Evolutionary conservation across 37 sponge, comb jelly and placozoan species (phyloP), one percentile per base, ranked within the genome.

Genomic region (Mnemiopsis leidyi): DNA sequence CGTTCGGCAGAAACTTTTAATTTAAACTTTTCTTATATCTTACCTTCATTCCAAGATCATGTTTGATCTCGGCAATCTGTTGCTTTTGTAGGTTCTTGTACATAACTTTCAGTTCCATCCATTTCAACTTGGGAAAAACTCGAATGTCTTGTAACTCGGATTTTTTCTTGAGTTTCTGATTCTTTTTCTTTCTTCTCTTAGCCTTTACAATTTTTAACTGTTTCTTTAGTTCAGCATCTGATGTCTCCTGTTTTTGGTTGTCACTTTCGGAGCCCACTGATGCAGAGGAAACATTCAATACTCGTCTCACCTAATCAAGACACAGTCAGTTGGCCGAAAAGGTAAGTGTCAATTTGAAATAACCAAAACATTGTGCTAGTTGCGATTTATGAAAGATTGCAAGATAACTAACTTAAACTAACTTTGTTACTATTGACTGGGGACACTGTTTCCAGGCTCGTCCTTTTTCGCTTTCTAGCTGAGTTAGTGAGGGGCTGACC

Each of bases 61-160:
- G 39, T 85, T 85, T 85, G 29, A 85, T 85, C 7, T 35, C 90
- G n/a, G 61, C 24, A 25, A 85, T 85, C 48, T 85, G 90, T 21
- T 85, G 90, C 30, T 85, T 85, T 61, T 85, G 90, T 39, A 85
- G 24, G 2, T 40, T 38, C 48, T 85, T 85, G 90, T 85, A 85
- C 61, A 85, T 38, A 5, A 40, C 61, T 37, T 85, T 85, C 61
- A 85, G 48, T 39, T 85, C 90, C 32, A 32, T 40, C 90, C 90
- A 85, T 37, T 26, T 13, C 1, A 3, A 3, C 90, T 85, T 85
- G 25, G 90, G 90, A 61, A 85, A 85, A 18, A 85, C 90, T 40
- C 90, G 23, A 37, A 85, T 85, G 23, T 39, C 90, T 26, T 85
- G 90, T 29, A 85, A 40, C 29, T 85, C 90, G 7, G 61, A 85